Conservation (phyloP, 2,888 invertebrate species). For the Cynaeus angustus region DNA sequence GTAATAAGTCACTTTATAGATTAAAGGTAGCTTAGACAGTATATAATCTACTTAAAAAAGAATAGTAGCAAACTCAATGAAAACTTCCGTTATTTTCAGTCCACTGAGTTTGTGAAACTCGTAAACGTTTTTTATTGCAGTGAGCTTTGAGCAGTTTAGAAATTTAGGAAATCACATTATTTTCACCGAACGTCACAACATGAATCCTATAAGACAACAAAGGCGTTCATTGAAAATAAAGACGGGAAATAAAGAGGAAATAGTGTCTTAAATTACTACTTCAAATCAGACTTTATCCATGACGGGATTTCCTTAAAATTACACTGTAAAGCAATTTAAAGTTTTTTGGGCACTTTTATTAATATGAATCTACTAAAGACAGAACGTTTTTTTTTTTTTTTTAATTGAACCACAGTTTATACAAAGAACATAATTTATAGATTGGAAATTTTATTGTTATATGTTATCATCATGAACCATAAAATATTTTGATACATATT, state of each 20-base stretch:
- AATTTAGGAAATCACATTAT: conserved; percentile 13
- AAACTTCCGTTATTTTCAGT: conserved; percentile 9
- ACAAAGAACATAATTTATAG: too few species aligned
- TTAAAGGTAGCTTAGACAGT: neutral
- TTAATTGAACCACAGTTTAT: too few species aligned
- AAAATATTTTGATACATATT: too few species aligned
- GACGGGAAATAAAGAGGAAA: neutral
- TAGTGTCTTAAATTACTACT: too few species aligned
- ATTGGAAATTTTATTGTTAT: too few species aligned
- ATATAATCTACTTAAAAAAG: conserved; percentile 1
- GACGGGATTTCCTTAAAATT: too few species aligned
- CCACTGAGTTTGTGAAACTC: conserved; percentile 6
- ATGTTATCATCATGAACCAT: too few species aligned
- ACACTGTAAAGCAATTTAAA: too few species aligned
- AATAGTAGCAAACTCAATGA: conserved; percentile 7
- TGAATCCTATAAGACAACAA: neutral
- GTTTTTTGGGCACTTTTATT: too few species aligned
- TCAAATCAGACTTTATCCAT: too few species aligned
- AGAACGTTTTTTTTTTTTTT: too few species aligned
- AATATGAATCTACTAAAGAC: too few species aligned
- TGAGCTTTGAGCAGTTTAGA: conserved; percentile 9
- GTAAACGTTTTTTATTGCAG: conserved; percentile 9
- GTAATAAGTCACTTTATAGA: neutral
- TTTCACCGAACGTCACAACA: neutral
- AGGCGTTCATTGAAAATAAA: conserved; percentile 4